Base-by-base conservation (phyloP, 2,113 vertebrate genomes). In the Syngnathus typhle region DNA sequence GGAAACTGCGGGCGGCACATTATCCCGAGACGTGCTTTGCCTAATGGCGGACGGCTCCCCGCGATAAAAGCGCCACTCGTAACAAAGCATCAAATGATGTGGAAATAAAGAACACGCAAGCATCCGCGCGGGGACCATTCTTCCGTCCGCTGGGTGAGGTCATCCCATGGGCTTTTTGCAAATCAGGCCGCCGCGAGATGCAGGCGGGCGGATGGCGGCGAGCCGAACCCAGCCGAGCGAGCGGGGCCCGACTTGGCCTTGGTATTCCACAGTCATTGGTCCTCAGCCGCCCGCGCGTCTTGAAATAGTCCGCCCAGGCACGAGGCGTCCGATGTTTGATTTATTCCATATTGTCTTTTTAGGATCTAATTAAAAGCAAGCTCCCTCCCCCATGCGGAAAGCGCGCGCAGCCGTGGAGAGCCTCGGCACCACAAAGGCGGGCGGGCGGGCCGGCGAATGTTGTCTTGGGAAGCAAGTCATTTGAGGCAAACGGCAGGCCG, bases 71-170 rank as follows among this genome's bases (percentile, higher is more conserved):
- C 74, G 41, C 69, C 72, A 47, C 68, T 73, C 70, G 74, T 78
- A 79, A 79, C 78, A 69, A 67, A 70, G 71, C 84, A 75, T 79
- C 79, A 88, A 86, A 85, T 85, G 78, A 84, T 87, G 62, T 72
- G 84, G 84, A 52, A 88, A 88, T 82, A 78, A 78, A 82, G 82
- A 88, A 86, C 80, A 82, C 73, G 79, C 83, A 83, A 81, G 79
- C 83, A 79, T 84, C 81, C 77, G 80, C 80, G 80, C 84, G 79
- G 69, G 77, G 64, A 64, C 76, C 67, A 78, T 81, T 74, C 76
- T 82, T 77, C 65, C 75, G 79, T 83, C 81, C 81, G 71, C 83
- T 83, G 80, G 80, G 74, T 79, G 86, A 83, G 76, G 71, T 80
- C 72, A 70, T 76, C 68, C 16, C 6, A 4, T 44, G 4, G 12